Evolutionary conservation across 1,140 invertebrate species (phyloP), one percentile per base, ranked within the genome.

Genomic region (Araneus ventricosus): DNA sequence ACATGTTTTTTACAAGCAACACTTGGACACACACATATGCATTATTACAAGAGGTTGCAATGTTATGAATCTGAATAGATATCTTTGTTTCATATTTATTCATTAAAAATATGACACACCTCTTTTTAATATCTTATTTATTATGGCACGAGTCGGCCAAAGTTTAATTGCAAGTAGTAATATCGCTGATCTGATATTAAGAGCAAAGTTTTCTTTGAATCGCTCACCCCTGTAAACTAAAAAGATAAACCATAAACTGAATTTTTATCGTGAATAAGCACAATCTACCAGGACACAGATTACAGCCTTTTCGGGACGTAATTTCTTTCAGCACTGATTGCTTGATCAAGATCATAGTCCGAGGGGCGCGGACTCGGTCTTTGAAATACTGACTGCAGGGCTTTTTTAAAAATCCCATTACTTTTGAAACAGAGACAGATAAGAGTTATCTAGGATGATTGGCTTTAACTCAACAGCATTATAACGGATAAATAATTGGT

Each of bases 181-280:
- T 75, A 67, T 27, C 63, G 27, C 10, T 37, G 34, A 75, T 75
- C 34, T 75, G 70, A 75, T 75, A 30, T n/a, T 45, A 8, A 27
- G 80, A 82, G 37, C 80, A 82, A 82, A 82, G 80, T 82, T 82
- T 82, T 82, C 37, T 82, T 45, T 24, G 27, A 82, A 82, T 45
- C 80, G 41, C 37, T 82, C 80, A 82, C 41, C 39, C 37, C 24
- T 41, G 80, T 45, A 82, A 82, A 45, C 39, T 24, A 82, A 82
- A 82, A 82, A 45, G 80, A 82, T 82, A 82, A 52, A 52, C n/a
- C 22, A 45, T 10, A 82, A 45, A 82, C 17, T 22, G 45, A n/a
- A 45, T 82, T 52, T 45, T 82, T 52, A 34, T 24, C 22, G 34
- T 39, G 37, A 34, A 52, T 52, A 52, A 52, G 45, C 30, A 34